Conservation (phyloP, 1,140 invertebrate genomes). For the Anagrus nilaparvatae region DNA sequence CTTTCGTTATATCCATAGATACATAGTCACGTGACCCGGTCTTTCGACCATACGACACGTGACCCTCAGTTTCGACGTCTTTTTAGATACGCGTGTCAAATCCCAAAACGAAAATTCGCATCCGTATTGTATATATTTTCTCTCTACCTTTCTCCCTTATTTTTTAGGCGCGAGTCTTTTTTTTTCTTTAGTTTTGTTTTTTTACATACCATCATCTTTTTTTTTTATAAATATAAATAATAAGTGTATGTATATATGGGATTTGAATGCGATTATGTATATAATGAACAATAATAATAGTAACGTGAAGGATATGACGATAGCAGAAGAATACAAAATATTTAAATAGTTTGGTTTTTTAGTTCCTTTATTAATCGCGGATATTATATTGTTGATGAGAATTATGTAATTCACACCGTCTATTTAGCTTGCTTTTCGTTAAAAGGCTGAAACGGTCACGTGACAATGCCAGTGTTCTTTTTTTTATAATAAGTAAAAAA, state of each 20-base stretch:
- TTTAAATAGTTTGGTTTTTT: slow-evolving; percentile 4
- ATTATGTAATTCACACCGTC: slow-evolving; percentile 9
- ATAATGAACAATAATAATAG: too few relatives aligned
- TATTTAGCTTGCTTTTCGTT: too few relatives aligned
- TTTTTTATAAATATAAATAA: too few relatives aligned
- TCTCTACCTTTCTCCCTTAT: slow-evolving; percentile 18
- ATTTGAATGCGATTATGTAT: too few relatives aligned
- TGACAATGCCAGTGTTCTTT: slow-evolving; percentile 4
- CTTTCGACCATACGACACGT: slow-evolving; percentile 35
- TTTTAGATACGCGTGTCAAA: slow-evolving; percentile 44
- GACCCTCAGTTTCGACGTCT: slow-evolving; percentile 33
- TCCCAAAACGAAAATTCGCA: slow-evolving; percentile 33
- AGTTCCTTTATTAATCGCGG: slow-evolving; percentile 4
- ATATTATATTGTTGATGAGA: not conserved
- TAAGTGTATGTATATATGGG: too few relatives aligned
- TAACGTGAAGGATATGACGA: too few relatives aligned
- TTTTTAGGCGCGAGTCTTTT: slow-evolving; percentile 15
- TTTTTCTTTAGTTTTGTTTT: slow-evolving; percentile 19
- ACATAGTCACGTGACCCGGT: slow-evolving; percentile 39
- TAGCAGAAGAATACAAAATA: too few relatives aligned
- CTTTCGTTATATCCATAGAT: slow-evolving; percentile 22
- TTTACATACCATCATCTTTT: slow-evolving; percentile 18
- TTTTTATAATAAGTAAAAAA: slow-evolving; percentile 17
- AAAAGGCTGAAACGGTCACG: slow-evolving; percentile 3
- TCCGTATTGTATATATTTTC: too few relatives aligned